phyloP scores from a whole-genome alignment of 2,797 vertebrate genomes.

The Cacajao melanocephalus region DNA sequence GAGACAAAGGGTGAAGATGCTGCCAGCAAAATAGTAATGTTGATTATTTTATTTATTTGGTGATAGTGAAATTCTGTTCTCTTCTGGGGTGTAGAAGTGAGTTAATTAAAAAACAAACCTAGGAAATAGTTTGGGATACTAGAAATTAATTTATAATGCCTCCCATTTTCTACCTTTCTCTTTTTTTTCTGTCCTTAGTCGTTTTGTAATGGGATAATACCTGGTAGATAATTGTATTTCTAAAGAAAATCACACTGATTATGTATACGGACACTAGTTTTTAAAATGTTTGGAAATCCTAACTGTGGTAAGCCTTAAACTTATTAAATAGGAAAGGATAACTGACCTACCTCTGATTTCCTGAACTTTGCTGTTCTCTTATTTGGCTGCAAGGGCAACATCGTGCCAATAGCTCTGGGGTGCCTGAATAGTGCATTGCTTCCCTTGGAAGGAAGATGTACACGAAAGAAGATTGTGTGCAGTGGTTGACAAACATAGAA shows the following conservation, averaged over 20 bases:
- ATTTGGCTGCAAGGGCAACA: constrained; percentile 58
- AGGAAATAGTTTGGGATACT: constrained; percentile 23
- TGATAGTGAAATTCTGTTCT: constrained; percentile 42
- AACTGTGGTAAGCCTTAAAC: neutral
- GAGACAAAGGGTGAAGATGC: neutral
- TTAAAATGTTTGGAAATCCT: neutral
- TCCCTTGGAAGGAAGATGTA: constrained; percentile 84
- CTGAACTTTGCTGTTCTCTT: constrained; percentile 49
- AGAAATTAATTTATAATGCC: constrained; percentile 25
- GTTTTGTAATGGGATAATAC: constrained; percentile 14
- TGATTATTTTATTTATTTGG: constrained; percentile 36
- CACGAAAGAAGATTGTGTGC: constrained; percentile 86
- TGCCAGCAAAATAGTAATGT: constrained; percentile 20
- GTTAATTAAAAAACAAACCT: constrained; percentile 48
- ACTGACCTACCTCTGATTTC: neutral
- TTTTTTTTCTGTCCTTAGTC: neutral
- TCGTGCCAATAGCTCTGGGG: constrained; percentile 75
- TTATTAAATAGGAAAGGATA: neutral
- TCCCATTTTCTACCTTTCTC: neutral
- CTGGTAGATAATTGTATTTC: constrained; percentile 9
- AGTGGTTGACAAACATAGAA: constrained; percentile 87
- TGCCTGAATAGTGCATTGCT: constrained; percentile 84
- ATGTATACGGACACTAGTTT: neutral
- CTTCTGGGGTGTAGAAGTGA: constrained; percentile 35
- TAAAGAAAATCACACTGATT: constrained; percentile 30